These are phyloP conservation scores for Cremastobaeus sp. DNA, from an alignment of 2,888 invertebrate species.

Conservation along the genomic window DNA sequence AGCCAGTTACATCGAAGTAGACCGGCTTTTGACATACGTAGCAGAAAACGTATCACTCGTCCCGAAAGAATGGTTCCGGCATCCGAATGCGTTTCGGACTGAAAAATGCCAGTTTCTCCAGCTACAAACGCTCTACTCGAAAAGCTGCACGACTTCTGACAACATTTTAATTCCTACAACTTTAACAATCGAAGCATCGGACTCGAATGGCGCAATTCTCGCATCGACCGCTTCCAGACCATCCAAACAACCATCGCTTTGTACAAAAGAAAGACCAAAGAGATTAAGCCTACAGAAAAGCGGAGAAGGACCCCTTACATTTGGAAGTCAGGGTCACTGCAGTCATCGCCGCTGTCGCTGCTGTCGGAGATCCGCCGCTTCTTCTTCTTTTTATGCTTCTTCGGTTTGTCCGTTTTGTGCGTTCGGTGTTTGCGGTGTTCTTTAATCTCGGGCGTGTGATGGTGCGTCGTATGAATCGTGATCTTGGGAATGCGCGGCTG, in stretches of 20 bases:
- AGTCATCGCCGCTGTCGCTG: conserved; percentile 83
- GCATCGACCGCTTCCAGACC: not conserved
- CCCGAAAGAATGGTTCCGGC: no score
- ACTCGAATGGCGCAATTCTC: not conserved
- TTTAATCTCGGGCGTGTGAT: conserved; percentile 66
- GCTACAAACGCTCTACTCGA: no score
- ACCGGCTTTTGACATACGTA: no score
- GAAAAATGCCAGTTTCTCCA: no score
- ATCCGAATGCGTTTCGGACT: no score
- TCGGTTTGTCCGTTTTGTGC: conserved; percentile 76
- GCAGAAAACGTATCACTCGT: no score
- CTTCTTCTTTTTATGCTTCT: conserved; percentile 77
- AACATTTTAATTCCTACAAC: not conserved
- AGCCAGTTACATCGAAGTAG: no score
- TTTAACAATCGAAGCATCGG: not conserved
- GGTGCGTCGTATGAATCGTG: conserved; percentile 72
- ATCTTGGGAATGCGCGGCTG: conserved; percentile 74
- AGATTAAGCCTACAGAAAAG: conserved; percentile 4
- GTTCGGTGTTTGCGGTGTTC: conserved; percentile 75
- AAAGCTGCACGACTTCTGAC: no score
- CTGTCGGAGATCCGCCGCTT: conserved; percentile 76
- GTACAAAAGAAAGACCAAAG: conserved; percentile 7
- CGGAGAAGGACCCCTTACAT: conserved; percentile 68
- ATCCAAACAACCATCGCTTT: not conserved
- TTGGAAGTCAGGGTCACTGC: conserved; percentile 81